Evolutionary conservation across 2,113 vertebrate genomes (phyloP), one percentile per base, ranked within the genome.

Genomic region (Ranitomeya imitator): DNA sequence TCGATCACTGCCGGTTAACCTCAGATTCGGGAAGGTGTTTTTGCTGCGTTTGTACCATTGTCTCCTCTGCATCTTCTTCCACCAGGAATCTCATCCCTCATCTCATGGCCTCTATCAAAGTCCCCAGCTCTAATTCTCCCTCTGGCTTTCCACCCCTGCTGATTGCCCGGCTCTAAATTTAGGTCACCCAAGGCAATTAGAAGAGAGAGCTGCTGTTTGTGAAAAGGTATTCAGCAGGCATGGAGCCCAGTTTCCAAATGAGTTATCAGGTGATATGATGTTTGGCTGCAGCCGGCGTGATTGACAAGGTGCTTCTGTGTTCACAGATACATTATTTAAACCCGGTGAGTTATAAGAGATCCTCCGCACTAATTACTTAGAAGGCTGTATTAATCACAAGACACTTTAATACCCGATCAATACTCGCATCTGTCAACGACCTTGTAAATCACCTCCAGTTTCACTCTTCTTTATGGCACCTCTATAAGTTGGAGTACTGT

Each of bases 201-300:
- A 92, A 90, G 89, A 89, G 82, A 93, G 89, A 92, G 90, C 90
- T 89, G 92, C 92, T 94, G 92, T n/a, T 93, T 93, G 91, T 91
- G 90, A 94, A 93, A 76, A 92, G 93, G 88, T 88, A 90, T 90
- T 93, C 93, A 91, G 89, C 92, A 93, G 92, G 90, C 94, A 92
- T 92, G 90, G 93, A 94, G 93, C 94, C 94, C 92, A 91, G 93
- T 95, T 94, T 95, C 94, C 94, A 95, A 92, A 94, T 89, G 93
- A 95, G 93, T 94, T 95, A 93, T 94, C 94, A 94, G 93, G 92
- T 94, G 94, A 92, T 90, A 82, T 65, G 88, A 92, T 92, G 92
- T 91, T 92, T 94, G 94, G 95, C 93, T 93, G 94, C 94, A 94
- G 93, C 93, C 91, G 65, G 91, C 89, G 90, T 93, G 93, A 97